phyloP scores from a whole-genome alignment of 2,113 vertebrate species.

The Melanocharis versteri region DNA sequence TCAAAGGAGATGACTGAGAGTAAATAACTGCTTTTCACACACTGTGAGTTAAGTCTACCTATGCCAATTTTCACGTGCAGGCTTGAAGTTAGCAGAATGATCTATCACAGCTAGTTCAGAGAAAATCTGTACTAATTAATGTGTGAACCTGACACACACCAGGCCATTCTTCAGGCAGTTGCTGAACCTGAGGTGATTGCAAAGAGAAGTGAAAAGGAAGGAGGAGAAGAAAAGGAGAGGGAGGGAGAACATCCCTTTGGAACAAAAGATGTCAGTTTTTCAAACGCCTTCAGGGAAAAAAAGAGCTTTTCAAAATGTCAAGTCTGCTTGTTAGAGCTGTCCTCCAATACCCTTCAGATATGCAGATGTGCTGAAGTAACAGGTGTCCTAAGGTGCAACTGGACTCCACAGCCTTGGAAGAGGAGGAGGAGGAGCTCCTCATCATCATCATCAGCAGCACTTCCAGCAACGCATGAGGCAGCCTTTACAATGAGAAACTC shows the following conservation, averaged over 20 bases:
- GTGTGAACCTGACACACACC: constrained; percentile 24
- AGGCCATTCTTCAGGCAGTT: constrained; percentile 24
- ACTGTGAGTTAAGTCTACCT: background rate
- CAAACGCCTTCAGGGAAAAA: background rate
- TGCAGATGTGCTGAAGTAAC: constrained; percentile 10
- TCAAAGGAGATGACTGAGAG: constrained; percentile 12
- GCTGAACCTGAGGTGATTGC: constrained; percentile 28
- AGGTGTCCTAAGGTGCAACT: background rate
- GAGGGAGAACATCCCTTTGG: background rate
- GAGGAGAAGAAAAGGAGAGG: constrained; percentile 11
- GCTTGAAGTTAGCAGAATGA: constrained; percentile 13
- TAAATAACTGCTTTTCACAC: constrained; percentile 35
- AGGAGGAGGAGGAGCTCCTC: background rate
- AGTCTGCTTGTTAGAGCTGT: background rate
- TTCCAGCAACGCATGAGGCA: background rate
- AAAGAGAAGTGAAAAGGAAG: constrained; percentile 20
- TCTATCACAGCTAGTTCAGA: constrained; percentile 21
- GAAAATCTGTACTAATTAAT: constrained; percentile 52
- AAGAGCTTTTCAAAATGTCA: constrained; percentile 27
- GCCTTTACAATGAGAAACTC: background rate
- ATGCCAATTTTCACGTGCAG: background rate
- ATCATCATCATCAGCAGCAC: background rate
- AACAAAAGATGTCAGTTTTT: constrained; percentile 42
- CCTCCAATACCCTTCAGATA: constrained; percentile 5
- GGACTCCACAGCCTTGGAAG: background rate